Percentiles rank a stretch among this genome's conserved stretches.
Evolutionary conservation across 2,113 vertebrate species (phyloP).

Genomic region (Speoplatyrhinus poulsoni): DNA sequence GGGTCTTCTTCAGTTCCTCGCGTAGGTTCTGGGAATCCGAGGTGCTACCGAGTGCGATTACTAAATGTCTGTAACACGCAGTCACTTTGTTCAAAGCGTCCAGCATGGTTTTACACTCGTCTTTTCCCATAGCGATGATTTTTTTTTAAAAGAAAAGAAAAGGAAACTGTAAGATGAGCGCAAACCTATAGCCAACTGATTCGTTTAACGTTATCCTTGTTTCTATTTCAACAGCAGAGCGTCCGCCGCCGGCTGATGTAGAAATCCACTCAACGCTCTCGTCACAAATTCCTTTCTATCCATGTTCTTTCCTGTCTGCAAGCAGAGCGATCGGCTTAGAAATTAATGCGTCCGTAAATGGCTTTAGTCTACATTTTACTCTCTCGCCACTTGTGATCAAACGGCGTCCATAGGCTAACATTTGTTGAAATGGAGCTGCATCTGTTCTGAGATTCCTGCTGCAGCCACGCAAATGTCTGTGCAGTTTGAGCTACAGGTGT

Average conservation of each 20-base stretch:
- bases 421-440: conserved; percentile 27
- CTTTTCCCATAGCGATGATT: conserved; percentile 80
- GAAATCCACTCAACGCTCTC: conserved; percentile 64
- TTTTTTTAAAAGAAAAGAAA: conserved; percentile 10
- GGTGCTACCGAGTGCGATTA: conserved; percentile 90
- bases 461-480: conserved; percentile 1
- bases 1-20: conserved; percentile 89
- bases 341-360: conserved; percentile 71
- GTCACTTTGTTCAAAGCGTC: conserved; percentile 92
- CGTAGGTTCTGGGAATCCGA: conserved; percentile 93
- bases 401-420: conserved; percentile 22
- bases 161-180: neutral
- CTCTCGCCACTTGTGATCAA: conserved; percentile 50
- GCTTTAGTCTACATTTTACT: conserved; percentile 61
- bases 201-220: neutral
- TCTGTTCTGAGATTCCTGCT: neutral
- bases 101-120: conserved; percentile 93
- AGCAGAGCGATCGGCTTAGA: conserved; percentile 64
- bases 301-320: conserved; percentile 66
- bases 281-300: conserved; percentile 70
- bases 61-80: conserved; percentile 93
- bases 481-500: conserved; percentile 67
- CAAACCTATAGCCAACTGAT: neutral
- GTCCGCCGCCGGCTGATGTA: conserved; percentile 32
- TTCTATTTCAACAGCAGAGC: conserved; percentile 3